These are phyloP conservation scores for Daktulosphaira vitifoliae DNA, from an alignment of 1,140 invertebrate genomes.

Conservation along the genomic window DNA sequence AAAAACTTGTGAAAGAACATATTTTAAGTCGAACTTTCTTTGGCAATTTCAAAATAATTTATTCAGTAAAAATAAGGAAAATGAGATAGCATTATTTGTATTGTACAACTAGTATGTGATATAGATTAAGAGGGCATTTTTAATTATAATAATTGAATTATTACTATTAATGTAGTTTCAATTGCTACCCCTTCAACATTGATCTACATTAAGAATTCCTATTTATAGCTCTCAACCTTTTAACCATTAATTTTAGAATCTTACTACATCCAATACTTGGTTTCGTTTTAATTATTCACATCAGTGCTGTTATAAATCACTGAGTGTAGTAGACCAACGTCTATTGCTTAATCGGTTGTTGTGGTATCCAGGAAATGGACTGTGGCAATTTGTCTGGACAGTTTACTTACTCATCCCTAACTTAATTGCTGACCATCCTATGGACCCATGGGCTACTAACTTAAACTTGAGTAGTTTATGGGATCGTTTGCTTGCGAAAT, in stretches of 20 bases:
- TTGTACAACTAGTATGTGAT: too few species aligned
- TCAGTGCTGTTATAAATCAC: slow-evolving; percentile 13
- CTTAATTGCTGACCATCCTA: not conserved
- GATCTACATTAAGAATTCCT: not conserved
- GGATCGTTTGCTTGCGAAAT: too few species aligned
- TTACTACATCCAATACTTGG: not conserved
- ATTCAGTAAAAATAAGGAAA: too few species aligned
- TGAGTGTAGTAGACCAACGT: not conserved
- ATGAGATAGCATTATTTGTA: too few species aligned
- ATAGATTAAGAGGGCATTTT: too few species aligned
- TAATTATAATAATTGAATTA: too few species aligned
- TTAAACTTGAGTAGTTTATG: too few species aligned
- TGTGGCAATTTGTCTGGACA: slow-evolving; percentile 14
- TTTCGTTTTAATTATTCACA: slow-evolving; percentile 28
- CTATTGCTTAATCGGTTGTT: slow-evolving; percentile 27
- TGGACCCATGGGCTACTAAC: too few species aligned
- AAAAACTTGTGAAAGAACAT: too few species aligned
- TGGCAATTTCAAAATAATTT: too few species aligned
- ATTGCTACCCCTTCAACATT: not conserved
- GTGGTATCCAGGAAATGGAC: slow-evolving; percentile 18
- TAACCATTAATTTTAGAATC: not conserved
- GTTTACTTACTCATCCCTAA: slow-evolving; percentile 16
- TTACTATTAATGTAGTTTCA: too few species aligned
- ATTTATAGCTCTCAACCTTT: not conserved
- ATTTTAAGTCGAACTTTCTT: too few species aligned